phyloP scores from a whole-genome alignment of 2,113 vertebrate species.

The Arvicanthis niloticus region DNA sequence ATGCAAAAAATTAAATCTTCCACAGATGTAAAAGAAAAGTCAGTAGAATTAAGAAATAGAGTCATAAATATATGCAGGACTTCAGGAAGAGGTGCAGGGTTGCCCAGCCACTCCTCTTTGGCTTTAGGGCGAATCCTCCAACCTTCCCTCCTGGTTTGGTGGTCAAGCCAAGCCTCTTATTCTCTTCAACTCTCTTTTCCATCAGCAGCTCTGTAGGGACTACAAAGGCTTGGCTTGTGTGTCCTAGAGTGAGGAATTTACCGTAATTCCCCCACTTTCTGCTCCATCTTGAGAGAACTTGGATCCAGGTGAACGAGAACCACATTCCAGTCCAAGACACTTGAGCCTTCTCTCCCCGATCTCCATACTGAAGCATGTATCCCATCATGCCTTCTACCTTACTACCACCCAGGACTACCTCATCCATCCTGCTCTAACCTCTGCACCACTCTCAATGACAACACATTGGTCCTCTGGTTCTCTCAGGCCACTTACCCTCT shows the following conservation, averaged over 20 bases:
- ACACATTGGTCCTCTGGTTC: not conserved
- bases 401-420: not conserved
- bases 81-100: not conserved
- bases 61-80: not conserved
- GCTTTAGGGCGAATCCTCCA: not conserved
- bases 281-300: not conserved
- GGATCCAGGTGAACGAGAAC: not conserved
- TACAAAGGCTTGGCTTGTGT: not conserved
- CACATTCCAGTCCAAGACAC: not conserved
- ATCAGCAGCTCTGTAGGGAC: not conserved
- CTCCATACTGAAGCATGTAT: not conserved
- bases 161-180: not conserved
- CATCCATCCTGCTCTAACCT: not conserved
- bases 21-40: not conserved
- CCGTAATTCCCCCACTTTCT: not conserved
- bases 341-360: not conserved
- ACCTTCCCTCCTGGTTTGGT: not conserved
- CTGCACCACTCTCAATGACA: not conserved
- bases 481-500: not conserved
- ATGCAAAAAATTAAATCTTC: not conserved
- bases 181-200: not conserved
- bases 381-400: not conserved
- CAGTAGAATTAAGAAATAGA: not conserved
- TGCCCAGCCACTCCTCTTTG: not conserved
- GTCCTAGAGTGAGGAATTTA: not conserved